A percentile compares a stretch with the other conserved stretches of the same genome.
Evolutionary conservation across 2,797 vertebrate species (phyloP).

Genomic region (Crenichthys baileyi): DNA sequence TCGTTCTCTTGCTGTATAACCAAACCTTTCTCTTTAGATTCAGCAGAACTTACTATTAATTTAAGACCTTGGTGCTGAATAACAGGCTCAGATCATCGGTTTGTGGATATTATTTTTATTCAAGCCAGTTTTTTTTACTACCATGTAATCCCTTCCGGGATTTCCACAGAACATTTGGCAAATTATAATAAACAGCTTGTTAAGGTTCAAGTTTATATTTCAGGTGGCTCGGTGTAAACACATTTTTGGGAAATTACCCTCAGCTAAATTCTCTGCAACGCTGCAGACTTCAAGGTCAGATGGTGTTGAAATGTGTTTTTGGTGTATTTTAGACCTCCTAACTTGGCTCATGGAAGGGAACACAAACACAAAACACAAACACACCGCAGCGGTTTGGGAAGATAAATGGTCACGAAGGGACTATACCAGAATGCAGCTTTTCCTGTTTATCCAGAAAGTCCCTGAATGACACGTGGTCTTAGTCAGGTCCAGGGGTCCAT

Average conservation of each 20-base stretch:
- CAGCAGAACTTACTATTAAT: too few relatives aligned
- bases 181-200: background rate
- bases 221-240: background rate
- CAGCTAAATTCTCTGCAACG: background rate
- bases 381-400: background rate
- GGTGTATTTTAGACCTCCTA: background rate
- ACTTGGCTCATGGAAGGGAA: slow-evolving; percentile 4
- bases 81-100: too few relatives aligned
- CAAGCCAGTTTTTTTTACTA: too few relatives aligned
- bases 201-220: background rate
- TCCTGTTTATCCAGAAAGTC: slow-evolving; percentile 11
- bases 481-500: slow-evolving; percentile 3
- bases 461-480: slow-evolving; percentile 31
- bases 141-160: too few relatives aligned
- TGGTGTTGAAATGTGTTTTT: background rate
- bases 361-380: slow-evolving; percentile 18
- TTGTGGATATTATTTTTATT: too few relatives aligned
- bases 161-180: too few relatives aligned
- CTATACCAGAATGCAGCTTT: background rate
- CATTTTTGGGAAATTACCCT: background rate
- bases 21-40: too few relatives aligned
- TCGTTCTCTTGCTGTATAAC: too few relatives aligned
- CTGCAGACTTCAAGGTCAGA: background rate
- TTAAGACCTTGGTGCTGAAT: too few relatives aligned
- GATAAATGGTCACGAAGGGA: background rate